Conservation (phyloP, 2,888 invertebrate genomes). For the Vanessa cardui region DNA sequence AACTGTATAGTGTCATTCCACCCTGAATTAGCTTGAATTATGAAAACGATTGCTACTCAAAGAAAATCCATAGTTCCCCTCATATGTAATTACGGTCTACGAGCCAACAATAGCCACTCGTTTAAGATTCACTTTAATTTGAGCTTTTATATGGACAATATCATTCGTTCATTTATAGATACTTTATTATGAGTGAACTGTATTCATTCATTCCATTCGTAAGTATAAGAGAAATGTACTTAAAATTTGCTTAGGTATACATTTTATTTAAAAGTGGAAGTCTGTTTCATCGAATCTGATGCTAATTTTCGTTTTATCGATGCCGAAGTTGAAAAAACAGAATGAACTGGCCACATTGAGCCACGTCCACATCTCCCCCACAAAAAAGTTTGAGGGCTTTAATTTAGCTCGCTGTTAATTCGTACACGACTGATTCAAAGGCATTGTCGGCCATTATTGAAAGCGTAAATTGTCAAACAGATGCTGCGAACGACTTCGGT, state of each 20-base stretch:
- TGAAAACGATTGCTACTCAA: slow-evolving; percentile 34
- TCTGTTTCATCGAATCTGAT: slow-evolving; percentile 51
- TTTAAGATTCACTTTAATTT: slow-evolving; percentile 10
- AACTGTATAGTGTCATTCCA: slow-evolving; percentile 13
- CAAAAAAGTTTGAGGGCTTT: slow-evolving; percentile 75
- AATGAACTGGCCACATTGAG: slow-evolving; percentile 52
- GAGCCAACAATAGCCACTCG: slow-evolving; percentile 18
- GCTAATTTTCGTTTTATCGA: slow-evolving; percentile 60
- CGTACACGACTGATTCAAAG: slow-evolving; percentile 77
- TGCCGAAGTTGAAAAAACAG: slow-evolving; percentile 55
- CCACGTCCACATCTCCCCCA: slow-evolving; percentile 44
- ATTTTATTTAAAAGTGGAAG: slow-evolving; percentile 4
- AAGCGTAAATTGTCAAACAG: slow-evolving; percentile 82
- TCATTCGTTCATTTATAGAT: background rate
- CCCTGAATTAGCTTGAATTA: slow-evolving; percentile 34
- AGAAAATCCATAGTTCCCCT: slow-evolving; percentile 20
- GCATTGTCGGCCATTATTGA: slow-evolving; percentile 77
- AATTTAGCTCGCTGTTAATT: slow-evolving; percentile 78
- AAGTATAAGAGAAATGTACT: background rate
- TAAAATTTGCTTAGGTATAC: background rate
- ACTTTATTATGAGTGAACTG: background rate
- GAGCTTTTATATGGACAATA: slow-evolving; percentile 3
- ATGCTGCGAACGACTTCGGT: slow-evolving; percentile 74
- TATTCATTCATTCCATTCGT: too few species aligned
- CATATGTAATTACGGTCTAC: slow-evolving; percentile 22